These are phyloP conservation scores for Dryas iulia DNA, from an alignment of 1,140 invertebrate species.

Conservation along the genomic window DNA sequence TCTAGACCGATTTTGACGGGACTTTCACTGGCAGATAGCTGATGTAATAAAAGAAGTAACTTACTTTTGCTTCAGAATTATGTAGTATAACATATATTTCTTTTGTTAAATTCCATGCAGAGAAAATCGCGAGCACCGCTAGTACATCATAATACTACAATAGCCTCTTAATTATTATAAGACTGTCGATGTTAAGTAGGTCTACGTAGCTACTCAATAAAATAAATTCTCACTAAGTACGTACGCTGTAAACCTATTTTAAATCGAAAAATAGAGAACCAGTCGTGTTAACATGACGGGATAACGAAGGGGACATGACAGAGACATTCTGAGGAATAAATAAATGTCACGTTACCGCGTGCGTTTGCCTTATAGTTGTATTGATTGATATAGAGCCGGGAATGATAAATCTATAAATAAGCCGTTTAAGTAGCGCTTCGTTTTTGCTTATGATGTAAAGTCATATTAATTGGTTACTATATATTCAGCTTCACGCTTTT, in stretches of 20 bases:
- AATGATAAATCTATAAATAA: constrained; percentile 20
- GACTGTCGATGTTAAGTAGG: neutral
- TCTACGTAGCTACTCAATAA: constrained; percentile 3
- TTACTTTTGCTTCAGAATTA: too few relatives aligned
- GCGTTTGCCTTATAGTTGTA: constrained; percentile 44
- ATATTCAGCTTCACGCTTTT: too few relatives aligned
- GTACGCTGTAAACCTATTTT: constrained; percentile 11
- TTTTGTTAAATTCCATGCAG: too few relatives aligned
- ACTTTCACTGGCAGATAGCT: too few relatives aligned
- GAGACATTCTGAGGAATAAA: constrained; percentile 68
- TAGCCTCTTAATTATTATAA: neutral
- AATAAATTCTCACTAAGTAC: neutral
- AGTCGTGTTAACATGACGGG: constrained; percentile 40
- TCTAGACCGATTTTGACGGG: too few relatives aligned
- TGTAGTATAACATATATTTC: too few relatives aligned
- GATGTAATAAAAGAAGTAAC: too few relatives aligned
- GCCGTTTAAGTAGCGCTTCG: neutral
- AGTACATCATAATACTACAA: too few relatives aligned
- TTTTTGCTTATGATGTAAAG: neutral
- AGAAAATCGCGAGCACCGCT: too few relatives aligned
- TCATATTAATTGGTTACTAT: neutral
- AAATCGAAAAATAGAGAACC: constrained; percentile 33
- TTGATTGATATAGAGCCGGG: constrained; percentile 59
- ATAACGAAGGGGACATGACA: constrained; percentile 54
- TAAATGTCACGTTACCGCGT: constrained; percentile 64